Evolutionary conservation across 2,797 vertebrate species (phyloP).

Genomic region (Phalloptychus januarius): DNA sequence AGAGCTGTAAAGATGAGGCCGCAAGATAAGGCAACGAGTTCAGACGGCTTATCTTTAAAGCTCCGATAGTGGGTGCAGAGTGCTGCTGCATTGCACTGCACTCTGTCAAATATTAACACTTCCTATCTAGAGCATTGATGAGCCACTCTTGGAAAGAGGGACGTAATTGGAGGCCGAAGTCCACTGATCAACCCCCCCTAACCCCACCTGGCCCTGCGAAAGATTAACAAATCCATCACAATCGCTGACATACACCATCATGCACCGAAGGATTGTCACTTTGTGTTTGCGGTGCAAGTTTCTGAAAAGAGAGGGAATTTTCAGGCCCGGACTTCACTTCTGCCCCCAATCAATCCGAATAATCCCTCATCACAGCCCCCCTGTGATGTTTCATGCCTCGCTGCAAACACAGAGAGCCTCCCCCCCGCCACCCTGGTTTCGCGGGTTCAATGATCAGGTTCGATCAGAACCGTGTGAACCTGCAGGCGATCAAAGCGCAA

Average conservation of each 20-base stretch:
- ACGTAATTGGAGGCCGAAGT: slow-evolving; percentile 56
- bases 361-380: too few relatives aligned
- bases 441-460: neutral
- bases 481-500: neutral
- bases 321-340: neutral
- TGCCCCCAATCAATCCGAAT: neutral
- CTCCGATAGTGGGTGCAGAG: slow-evolving; percentile 65
- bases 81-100: slow-evolving; percentile 66
- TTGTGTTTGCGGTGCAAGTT: neutral
- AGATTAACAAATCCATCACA: slow-evolving; percentile 22
- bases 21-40: slow-evolving; percentile 72
- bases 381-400: slow-evolving; percentile 2
- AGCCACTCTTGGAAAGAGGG: slow-evolving; percentile 63
- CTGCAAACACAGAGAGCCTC: neutral
- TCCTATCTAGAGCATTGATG: slow-evolving; percentile 63
- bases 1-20: slow-evolving; percentile 59
- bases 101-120: slow-evolving; percentile 74
- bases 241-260: slow-evolving; percentile 27
- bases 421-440: too few relatives aligned
- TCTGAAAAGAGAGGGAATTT: neutral
- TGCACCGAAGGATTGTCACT: neutral
- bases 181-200: slow-evolving; percentile 21
- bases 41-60: slow-evolving; percentile 73
- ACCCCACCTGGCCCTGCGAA: slow-evolving; percentile 4
- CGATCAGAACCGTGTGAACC: neutral